Evolutionary conservation across 2,113 vertebrate species (phyloP).

Genomic region (Nymphicus hollandicus): DNA sequence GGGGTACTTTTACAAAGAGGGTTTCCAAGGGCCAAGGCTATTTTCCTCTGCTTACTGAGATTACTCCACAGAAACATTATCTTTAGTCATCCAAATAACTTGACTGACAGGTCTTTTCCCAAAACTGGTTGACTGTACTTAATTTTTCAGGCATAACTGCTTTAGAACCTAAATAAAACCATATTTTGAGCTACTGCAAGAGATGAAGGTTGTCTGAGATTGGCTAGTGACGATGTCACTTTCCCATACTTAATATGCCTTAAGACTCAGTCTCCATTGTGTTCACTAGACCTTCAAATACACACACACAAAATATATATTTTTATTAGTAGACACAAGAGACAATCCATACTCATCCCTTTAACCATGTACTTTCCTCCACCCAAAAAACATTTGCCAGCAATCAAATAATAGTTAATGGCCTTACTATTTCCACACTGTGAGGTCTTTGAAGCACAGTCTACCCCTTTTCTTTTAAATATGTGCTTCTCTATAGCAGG

Average conservation of each 20-base stretch:
- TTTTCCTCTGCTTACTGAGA: background rate
- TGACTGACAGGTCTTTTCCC: background rate
- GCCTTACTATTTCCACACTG: background rate
- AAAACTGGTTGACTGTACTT: background rate
- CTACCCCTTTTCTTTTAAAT: background rate
- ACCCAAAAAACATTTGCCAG: background rate
- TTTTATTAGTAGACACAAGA: background rate
- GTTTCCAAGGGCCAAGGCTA: fast-evolving
- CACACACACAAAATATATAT: background rate
- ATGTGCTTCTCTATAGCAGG: background rate
- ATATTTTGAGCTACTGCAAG: background rate
- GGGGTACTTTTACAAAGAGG: background rate
- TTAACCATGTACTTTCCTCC: background rate
- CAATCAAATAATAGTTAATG: background rate
- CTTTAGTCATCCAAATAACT: background rate
- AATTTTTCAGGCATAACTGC: background rate
- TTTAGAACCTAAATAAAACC: background rate
- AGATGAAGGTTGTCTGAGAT: background rate
- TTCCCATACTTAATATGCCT: background rate
- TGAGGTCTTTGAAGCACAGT: background rate
- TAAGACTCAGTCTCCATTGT: background rate
- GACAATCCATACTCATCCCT: background rate
- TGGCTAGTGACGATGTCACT: background rate
- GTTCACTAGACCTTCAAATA: background rate
- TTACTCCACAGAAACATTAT: background rate